Percentiles rank a stretch among this genome's conserved stretches.
These are phyloP conservation scores for Crax fasciolata DNA, from an alignment of 2,797 vertebrate genomes.

Conservation along the genomic window DNA sequence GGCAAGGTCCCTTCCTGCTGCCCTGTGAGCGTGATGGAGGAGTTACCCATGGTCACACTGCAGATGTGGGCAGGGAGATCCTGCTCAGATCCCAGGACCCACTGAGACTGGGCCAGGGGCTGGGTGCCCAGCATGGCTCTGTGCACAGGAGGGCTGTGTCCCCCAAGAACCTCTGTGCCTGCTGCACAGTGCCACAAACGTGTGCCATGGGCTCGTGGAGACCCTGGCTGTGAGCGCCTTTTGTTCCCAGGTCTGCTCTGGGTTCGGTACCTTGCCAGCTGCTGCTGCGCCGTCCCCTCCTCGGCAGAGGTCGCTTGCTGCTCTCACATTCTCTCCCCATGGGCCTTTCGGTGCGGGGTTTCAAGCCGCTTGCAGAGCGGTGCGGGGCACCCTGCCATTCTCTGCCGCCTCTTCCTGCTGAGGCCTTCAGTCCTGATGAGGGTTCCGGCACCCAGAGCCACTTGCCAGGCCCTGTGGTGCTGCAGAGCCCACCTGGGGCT, in stretches of 20 bases:
- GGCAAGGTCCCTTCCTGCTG: fast-evolving
- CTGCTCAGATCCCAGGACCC: background rate
- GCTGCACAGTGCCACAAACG: background rate
- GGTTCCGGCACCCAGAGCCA: background rate
- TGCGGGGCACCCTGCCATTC: background rate
- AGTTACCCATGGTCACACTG: fast-evolving
- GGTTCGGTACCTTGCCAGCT: background rate
- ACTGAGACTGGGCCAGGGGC: background rate
- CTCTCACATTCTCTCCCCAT: background rate
- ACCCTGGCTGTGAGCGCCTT: background rate
- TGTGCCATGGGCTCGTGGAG: background rate
- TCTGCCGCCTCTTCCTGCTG: background rate
- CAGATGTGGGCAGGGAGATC: background rate
- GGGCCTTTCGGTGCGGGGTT: background rate
- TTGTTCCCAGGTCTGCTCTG: slow-evolving; percentile 12
- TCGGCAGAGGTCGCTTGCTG: slow-evolving; percentile 73
- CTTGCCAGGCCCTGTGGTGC: background rate
- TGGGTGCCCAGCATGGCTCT: fast-evolving
- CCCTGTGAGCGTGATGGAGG: background rate
- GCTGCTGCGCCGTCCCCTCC: slow-evolving; percentile 57
- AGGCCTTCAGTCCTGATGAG: background rate
- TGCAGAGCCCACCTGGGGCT: fast-evolving
- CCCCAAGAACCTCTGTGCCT: fast-evolving
- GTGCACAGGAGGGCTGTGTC: fast-evolving
- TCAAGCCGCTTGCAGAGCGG: background rate